A percentile compares a stretch with the other conserved stretches of the same genome.
Evolutionary conservation across 92 coral and sea anemone species (phyloP).

Genomic region (Muricea muricata): DNA sequence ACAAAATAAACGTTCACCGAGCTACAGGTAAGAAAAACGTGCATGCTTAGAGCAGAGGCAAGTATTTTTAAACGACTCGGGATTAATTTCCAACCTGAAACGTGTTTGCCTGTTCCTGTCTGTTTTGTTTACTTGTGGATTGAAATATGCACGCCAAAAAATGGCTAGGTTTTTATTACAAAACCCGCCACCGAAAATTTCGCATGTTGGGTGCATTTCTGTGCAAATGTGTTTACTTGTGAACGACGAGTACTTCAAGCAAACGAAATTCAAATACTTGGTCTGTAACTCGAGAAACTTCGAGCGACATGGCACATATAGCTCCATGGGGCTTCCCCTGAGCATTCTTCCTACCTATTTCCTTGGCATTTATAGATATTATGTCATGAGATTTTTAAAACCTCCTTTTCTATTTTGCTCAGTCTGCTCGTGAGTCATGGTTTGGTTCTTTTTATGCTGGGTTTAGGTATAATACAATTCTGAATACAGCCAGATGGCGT

Average conservation of each 20-base stretch:
- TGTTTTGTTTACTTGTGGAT: conserved; percentile 44
- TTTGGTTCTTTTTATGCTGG: background rate
- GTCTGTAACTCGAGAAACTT: conserved; percentile 17
- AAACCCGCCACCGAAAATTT: background rate
- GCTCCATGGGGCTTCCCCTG: conserved; percentile 50
- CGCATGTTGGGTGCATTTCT: background rate
- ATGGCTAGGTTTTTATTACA: conserved; percentile 1
- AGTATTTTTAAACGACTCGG: conserved; percentile 1
- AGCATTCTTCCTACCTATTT: conserved; percentile 20
- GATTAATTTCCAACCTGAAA: conserved; percentile 23
- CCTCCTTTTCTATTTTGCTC: background rate
- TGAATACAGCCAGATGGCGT: conserved; percentile 41
- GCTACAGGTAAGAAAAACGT: conserved; percentile 85
- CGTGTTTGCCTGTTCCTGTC: conserved; percentile 16
- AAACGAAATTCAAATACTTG: conserved; percentile 2
- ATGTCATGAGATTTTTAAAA: conserved; percentile 25
- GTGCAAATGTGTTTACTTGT: background rate
- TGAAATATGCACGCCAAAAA: conserved; percentile 41
- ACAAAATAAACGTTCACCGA: conserved; percentile 94
- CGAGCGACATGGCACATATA: background rate
- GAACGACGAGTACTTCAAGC: conserved; percentile 10
- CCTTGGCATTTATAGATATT: conserved; percentile 29
- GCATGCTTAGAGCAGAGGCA: background rate
- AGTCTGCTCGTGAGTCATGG: background rate
- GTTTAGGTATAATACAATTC: conserved; percentile 23